Conservation (phyloP, 2,113 vertebrate genomes). For the Macroglossus sobrinus region DNA sequence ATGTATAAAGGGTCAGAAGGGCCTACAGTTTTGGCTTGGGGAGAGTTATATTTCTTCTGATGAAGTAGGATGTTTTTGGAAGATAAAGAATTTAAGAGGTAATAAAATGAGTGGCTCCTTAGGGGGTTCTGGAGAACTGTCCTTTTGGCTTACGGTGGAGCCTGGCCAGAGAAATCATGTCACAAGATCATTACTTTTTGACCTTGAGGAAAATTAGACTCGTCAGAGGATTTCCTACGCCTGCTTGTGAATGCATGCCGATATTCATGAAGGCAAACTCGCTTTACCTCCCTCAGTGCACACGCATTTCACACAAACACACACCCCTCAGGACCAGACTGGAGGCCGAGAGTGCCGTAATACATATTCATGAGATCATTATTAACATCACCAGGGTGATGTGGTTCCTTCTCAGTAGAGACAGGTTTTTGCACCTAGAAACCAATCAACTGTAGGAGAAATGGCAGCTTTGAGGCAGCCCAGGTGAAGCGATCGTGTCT, state of each 20-base stretch:
- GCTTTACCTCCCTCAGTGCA: not conserved
- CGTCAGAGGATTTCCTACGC: not conserved
- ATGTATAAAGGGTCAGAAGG: not conserved
- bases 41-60: not conserved
- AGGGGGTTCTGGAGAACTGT: not conserved
- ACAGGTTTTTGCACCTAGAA: not conserved
- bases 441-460: not conserved
- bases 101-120: not conserved
- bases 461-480: not conserved
- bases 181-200: constrained; percentile 22
- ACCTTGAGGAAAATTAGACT: not conserved
- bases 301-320: not conserved
- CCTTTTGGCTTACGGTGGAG: not conserved
- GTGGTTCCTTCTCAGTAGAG: not conserved
- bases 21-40: not conserved
- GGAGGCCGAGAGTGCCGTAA: not conserved
- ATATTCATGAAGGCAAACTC: not conserved
- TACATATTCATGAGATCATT: constrained; percentile 43
- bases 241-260: not conserved
- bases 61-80: not conserved
- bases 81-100: constrained; percentile 19
- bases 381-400: constrained; percentile 24
- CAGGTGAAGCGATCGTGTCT: not conserved
- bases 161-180: not conserved
- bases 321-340: not conserved